These are phyloP conservation scores for Puntigrus tetrazona DNA, from an alignment of 2,113 vertebrate species.

Conservation along the genomic window DNA sequence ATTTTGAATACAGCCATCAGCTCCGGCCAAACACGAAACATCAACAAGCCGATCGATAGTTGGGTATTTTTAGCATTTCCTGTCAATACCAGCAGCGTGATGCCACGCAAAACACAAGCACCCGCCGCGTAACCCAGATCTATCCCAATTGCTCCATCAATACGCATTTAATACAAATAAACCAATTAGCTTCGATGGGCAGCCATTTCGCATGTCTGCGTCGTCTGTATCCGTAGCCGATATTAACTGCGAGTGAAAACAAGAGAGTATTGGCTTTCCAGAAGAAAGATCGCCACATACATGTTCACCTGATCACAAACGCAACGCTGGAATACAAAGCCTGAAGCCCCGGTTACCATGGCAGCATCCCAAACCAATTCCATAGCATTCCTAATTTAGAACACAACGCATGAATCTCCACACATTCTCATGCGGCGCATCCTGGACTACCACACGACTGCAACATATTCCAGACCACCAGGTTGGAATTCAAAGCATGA, in stretches of 20 bases:
- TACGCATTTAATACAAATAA: constrained; percentile 22
- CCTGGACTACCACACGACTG: not conserved
- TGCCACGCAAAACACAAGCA: not conserved
- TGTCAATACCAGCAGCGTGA: not conserved
- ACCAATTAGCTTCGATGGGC: not conserved
- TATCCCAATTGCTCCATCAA: constrained; percentile 21
- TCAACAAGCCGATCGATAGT: constrained; percentile 13
- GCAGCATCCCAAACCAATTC: constrained; percentile 2
- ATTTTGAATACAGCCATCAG: constrained; percentile 17
- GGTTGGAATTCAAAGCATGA: not conserved
- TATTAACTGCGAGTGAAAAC: not conserved
- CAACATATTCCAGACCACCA: not conserved
- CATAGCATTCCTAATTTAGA: constrained; percentile 6
- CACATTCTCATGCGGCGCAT: not conserved
- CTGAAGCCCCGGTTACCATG: not conserved
- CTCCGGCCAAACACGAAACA: not conserved
- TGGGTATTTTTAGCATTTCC: constrained; percentile 9
- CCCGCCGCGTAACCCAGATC: not conserved
- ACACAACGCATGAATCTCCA: not conserved
- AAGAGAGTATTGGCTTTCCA: not conserved
- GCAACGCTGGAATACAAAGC: not conserved
- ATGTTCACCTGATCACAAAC: not conserved
- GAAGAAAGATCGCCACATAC: not conserved
- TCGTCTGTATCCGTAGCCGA: not conserved
- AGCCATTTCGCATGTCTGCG: constrained; percentile 1